Percentiles rank a stretch among this genome's conserved stretches.
Evolutionary conservation across 2,113 vertebrate genomes (phyloP).

Genomic region (Dipodomys stephensi): DNA sequence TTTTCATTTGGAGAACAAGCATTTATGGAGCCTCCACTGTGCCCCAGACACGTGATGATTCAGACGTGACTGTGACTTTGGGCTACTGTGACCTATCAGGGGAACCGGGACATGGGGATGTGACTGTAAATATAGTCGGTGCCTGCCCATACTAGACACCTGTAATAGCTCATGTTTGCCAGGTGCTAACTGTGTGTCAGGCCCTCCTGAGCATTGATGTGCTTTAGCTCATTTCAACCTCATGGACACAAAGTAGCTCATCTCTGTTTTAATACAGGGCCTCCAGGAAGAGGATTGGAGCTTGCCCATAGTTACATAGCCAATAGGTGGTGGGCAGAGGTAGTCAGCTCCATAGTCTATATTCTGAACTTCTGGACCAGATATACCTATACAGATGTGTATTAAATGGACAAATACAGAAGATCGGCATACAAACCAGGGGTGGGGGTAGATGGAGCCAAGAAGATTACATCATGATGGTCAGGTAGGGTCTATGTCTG

Average conservation of each 20-base stretch:
- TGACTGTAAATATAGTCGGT: background rate
- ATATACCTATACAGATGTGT: background rate
- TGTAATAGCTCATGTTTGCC: accelerated
- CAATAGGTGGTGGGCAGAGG: background rate
- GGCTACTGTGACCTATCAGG: background rate
- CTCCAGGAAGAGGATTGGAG: background rate
- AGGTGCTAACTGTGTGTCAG: background rate
- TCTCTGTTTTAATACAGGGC: background rate
- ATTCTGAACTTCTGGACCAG: background rate
- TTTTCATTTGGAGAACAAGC: background rate
- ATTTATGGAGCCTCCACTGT: background rate
- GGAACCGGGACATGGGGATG: background rate
- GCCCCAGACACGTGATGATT: background rate
- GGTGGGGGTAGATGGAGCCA: background rate
- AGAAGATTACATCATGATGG: background rate
- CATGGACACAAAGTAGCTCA: background rate
- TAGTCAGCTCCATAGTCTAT: background rate
- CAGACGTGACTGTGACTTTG: too few relatives aligned
- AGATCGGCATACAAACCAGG: background rate
- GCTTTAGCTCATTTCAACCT: background rate
- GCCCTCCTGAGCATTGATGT: background rate
- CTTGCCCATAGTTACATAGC: background rate
- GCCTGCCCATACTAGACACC: background rate
- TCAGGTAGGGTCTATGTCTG: background rate
- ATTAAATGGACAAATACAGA: background rate